phyloP scores from a whole-genome alignment of 1,140 invertebrate species.

The Thalassaphorura encarpata region DNA sequence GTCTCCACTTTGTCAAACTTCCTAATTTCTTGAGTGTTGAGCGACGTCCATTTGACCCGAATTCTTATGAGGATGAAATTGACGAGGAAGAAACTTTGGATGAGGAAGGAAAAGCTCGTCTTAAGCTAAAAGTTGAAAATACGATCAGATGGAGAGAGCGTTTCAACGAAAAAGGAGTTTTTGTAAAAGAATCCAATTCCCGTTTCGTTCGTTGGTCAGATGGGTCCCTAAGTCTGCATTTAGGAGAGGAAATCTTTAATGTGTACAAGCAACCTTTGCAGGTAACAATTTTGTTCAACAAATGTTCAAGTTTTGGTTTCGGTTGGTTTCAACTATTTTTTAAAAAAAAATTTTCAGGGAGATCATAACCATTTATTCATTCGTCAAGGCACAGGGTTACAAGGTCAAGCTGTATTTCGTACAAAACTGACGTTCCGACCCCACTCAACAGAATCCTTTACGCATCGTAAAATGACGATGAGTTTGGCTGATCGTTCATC shows the following conservation, averaged over 20 bases:
- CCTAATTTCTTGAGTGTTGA: conserved; percentile 89
- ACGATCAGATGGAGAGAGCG: conserved; percentile 91
- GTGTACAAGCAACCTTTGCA: conserved; percentile 86
- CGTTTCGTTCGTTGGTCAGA: conserved; percentile 95
- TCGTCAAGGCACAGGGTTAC: conserved; percentile 92
- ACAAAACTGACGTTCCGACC: conserved; percentile 95
- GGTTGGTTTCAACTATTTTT: background rate
- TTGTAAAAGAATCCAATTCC: conserved; percentile 86
- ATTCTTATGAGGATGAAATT: conserved; percentile 97
- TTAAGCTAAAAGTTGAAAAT: conserved; percentile 93
- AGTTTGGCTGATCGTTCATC: conserved; percentile 93
- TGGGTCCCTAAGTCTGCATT: conserved; percentile 92
- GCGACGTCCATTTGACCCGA: conserved; percentile 84
- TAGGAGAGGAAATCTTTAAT: conserved; percentile 96
- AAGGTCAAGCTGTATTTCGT: conserved; percentile 92
- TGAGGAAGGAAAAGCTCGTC: conserved; percentile 87
- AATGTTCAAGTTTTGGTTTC: background rate
- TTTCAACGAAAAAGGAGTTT: conserved; percentile 72
- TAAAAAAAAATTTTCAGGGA: conserved; percentile 47
- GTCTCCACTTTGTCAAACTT: conserved; percentile 88
- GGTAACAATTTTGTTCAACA: conserved; percentile 36
- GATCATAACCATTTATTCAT: conserved; percentile 94
- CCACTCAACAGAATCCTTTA: conserved; percentile 96
- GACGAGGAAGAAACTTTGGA: conserved; percentile 97
- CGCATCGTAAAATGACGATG: conserved; percentile 97